Percentiles rank a stretch among this genome's conserved stretches.
Evolutionary conservation across 2,888 invertebrate genomes (phyloP).

Genomic region (Cyclophora albipunctata): DNA sequence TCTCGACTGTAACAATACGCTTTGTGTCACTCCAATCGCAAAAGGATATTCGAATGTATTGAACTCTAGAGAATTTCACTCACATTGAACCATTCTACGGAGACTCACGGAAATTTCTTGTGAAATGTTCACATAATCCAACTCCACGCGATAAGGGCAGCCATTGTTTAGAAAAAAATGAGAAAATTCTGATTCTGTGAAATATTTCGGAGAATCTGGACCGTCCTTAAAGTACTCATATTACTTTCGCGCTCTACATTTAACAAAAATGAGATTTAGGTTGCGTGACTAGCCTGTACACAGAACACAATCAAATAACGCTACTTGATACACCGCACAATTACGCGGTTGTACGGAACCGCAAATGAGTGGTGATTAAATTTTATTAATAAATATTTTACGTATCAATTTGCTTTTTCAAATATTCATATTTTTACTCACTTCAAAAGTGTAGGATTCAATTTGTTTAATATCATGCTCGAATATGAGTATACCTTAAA

Average conservation of each 20-base stretch:
- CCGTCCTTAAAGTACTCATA: slow-evolving; percentile 14
- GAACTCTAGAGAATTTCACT: slow-evolving; percentile 59
- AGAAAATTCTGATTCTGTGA: slow-evolving; percentile 27
- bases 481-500: too few species aligned
- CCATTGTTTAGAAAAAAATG: slow-evolving; percentile 49
- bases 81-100: slow-evolving; percentile 41
- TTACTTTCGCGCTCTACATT: slow-evolving; percentile 11
- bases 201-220: slow-evolving; percentile 22
- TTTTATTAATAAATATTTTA: too few species aligned
- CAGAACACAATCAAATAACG: too few species aligned
- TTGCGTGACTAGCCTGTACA: too few species aligned
- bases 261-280: slow-evolving; percentile 1
- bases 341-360: too few species aligned
- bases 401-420: too few species aligned
- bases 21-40: slow-evolving; percentile 66
- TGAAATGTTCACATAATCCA: slow-evolving; percentile 49
- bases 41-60: slow-evolving; percentile 68
- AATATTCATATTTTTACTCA: too few species aligned
- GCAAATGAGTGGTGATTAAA: too few species aligned
- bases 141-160: slow-evolving; percentile 20
- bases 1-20: slow-evolving; percentile 60
- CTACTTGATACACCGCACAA: too few species aligned
- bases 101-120: slow-evolving; percentile 42
- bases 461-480: too few species aligned
- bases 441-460: too few species aligned